phyloP scores from a whole-genome alignment of 2,888 invertebrate species.

The Helobdella robusta region DNA sequence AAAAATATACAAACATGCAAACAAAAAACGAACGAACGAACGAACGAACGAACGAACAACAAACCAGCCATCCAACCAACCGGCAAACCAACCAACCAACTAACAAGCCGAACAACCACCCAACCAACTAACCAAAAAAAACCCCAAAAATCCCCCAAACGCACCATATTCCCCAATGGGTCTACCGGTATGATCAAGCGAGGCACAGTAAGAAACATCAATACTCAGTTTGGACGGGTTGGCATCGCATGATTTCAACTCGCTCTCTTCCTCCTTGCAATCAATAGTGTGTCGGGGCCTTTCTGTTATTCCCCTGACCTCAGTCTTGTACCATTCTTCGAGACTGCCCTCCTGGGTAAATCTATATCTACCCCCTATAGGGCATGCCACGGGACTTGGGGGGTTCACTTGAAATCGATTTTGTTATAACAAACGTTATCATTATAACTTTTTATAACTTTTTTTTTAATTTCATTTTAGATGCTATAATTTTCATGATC shows the following conservation, averaged over 20 bases:
- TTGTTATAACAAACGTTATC: background rate
- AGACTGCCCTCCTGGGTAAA: conserved; percentile 65
- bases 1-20: too few species aligned
- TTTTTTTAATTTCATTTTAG: background rate
- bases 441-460: background rate
- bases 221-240: conserved; percentile 79
- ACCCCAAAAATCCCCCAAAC: too few species aligned
- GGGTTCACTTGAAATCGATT: conserved; percentile 42
- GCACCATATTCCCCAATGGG: conserved; percentile 68
- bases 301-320: conserved; percentile 85
- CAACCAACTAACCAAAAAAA: too few species aligned
- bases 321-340: conserved; percentile 64
- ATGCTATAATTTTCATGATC: too few species aligned
- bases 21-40: too few species aligned
- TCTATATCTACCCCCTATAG: conserved; percentile 88
- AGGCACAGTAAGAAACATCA: conserved; percentile 87
- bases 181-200: conserved; percentile 84
- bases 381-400: conserved; percentile 82
- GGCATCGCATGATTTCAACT: conserved; percentile 86
- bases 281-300: conserved; percentile 76
- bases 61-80: too few species aligned
- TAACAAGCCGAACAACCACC: too few species aligned
- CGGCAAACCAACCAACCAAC: too few species aligned
- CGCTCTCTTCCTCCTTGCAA: conserved; percentile 84
- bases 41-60: too few species aligned